phyloP scores from a whole-genome alignment of 2,113 vertebrate species.

The Stegastes partitus region DNA sequence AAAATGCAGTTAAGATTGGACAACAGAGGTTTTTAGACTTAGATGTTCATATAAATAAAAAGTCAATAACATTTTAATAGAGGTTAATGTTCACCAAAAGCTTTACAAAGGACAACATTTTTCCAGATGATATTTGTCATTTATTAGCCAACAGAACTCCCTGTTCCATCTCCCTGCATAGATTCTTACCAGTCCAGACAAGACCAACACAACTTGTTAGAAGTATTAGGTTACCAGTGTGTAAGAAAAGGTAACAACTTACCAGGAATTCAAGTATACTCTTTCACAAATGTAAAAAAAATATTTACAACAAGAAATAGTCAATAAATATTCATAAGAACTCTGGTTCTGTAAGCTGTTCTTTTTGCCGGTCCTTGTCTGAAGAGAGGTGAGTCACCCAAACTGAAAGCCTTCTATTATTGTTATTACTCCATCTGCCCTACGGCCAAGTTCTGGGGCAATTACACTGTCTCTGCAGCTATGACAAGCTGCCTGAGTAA shows the following conservation, averaged over 20 bases:
- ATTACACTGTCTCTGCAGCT: slow-evolving; percentile 65
- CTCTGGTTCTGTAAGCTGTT: not conserved
- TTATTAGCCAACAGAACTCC: slow-evolving; percentile 3
- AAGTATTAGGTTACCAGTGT: slow-evolving; percentile 11
- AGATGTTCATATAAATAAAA: no score
- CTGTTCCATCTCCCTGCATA: not conserved
- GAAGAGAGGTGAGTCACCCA: slow-evolving; percentile 14
- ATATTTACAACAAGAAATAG: not conserved
- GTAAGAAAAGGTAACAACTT: slow-evolving; percentile 6
- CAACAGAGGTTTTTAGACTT: no score
- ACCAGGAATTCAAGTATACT: slow-evolving; percentile 10
- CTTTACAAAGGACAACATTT: slow-evolving; percentile 43
- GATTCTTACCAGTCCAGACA: not conserved
- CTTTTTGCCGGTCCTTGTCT: not conserved
- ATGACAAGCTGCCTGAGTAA: slow-evolving; percentile 63
- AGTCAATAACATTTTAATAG: no score
- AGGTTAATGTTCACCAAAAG: not conserved
- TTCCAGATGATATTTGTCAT: not conserved
- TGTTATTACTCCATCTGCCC: slow-evolving; percentile 61
- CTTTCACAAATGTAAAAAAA: not conserved
- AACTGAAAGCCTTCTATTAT: slow-evolving; percentile 54
- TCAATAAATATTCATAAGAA: slow-evolving; percentile 19
- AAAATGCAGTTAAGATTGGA: no score
- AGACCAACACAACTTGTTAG: slow-evolving; percentile 9
- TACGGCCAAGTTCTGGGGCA: slow-evolving; percentile 51